A percentile compares a stretch with the other conserved stretches of the same genome.
Conservation (phyloP, 2,113 vertebrate genomes). For the Neolamprologus variostigma region DNA sequence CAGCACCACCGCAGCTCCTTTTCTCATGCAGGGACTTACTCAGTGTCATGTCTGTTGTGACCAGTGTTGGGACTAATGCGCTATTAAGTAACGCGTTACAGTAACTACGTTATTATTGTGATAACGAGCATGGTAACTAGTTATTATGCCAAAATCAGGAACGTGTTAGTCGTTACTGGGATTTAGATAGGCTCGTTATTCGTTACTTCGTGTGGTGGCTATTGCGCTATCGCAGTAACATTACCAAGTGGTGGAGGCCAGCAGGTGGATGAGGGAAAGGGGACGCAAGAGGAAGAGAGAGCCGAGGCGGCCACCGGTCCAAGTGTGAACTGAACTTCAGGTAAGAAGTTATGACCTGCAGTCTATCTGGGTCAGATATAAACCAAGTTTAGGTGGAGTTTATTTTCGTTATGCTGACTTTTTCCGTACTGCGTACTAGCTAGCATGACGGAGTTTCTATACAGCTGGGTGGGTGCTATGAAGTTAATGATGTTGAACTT, state of each 20-base stretch:
- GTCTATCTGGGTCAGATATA: neutral
- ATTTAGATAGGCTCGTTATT: accelerated
- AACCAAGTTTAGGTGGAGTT: neutral
- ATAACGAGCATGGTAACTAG: accelerated
- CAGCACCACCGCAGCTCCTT: neutral
- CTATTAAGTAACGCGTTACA: accelerated
- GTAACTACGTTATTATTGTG: neutral
- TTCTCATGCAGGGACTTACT: neutral
- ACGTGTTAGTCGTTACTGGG: neutral
- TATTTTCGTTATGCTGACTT: accelerated
- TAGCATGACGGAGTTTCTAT: accelerated
- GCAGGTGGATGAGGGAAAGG: accelerated
- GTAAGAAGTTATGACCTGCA: neutral
- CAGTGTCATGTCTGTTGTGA: neutral
- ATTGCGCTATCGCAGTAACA: neutral
- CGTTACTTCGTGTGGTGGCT: accelerated
- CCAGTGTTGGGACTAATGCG: neutral
- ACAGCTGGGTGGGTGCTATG: too few species aligned
- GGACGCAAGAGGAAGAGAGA: accelerated
- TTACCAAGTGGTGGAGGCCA: neutral
- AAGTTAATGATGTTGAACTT: accelerated
- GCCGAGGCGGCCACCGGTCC: accelerated
- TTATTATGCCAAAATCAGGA: neutral
- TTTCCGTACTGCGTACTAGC: neutral
- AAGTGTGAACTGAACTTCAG: accelerated